phyloP scores from a whole-genome alignment of 1,140 invertebrate species.

The Polypedilum vanderplanki region DNA sequence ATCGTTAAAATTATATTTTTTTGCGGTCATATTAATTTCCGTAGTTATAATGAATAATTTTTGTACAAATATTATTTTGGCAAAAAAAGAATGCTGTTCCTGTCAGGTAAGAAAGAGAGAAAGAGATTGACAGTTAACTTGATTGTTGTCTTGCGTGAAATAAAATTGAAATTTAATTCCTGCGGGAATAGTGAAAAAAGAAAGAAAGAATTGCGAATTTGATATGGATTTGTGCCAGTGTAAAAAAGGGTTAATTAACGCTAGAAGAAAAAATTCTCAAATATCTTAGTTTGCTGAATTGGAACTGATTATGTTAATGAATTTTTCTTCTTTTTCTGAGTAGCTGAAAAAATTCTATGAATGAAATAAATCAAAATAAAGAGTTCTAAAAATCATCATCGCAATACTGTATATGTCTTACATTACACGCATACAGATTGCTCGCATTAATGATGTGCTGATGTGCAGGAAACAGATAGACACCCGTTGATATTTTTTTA shows the following conservation, averaged over 20 bases:
- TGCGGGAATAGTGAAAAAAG: background rate
- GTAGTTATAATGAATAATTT: background rate
- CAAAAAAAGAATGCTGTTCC: background rate
- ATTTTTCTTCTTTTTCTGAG: background rate
- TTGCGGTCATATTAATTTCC: no score
- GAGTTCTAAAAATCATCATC: background rate
- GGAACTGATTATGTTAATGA: slow-evolving; percentile 25
- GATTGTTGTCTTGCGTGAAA: background rate
- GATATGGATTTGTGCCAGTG: background rate
- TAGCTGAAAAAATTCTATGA: slow-evolving; percentile 10
- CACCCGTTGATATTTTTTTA: background rate
- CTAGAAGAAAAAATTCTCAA: background rate
- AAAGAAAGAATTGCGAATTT: background rate
- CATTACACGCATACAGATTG: background rate
- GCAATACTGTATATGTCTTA: background rate
- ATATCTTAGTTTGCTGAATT: background rate
- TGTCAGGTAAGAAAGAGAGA: background rate
- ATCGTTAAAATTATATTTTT: no score
- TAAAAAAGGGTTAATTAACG: background rate
- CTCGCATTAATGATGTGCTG: background rate
- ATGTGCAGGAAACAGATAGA: slow-evolving; percentile 20
- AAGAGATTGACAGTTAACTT: background rate
- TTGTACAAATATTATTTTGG: no score
- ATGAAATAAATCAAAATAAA: slow-evolving; percentile 10
- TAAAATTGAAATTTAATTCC: slow-evolving; percentile 14